Evolutionary conservation across 2,888 invertebrate genomes (phyloP).

Genomic region (Drosophila phalerata): DNA sequence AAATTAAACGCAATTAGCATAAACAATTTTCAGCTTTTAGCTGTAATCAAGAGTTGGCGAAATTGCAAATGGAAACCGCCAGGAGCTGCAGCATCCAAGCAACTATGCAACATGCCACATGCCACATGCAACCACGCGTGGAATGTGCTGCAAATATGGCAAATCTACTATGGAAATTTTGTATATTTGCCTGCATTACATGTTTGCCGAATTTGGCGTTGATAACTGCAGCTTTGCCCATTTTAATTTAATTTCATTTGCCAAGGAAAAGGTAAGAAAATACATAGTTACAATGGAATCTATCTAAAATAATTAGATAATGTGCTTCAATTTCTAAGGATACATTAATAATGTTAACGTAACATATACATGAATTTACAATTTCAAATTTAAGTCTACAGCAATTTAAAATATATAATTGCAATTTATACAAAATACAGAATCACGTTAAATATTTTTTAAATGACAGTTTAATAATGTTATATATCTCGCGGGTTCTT

Average conservation of each 20-base stretch:
- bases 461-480: no score
- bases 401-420: not conserved
- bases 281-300: not conserved
- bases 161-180: conserved; percentile 33
- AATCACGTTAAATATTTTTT: no score
- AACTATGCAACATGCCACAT: not conserved
- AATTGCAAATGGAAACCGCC: conserved; percentile 29
- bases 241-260: not conserved
- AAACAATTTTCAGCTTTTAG: conserved; percentile 80
- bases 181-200: conserved; percentile 19
- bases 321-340: not conserved
- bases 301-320: conserved; percentile 3
- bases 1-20: conserved; percentile 81
- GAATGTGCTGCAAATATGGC: conserved; percentile 30
- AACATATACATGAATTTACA: no score
- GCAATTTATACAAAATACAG: no score
- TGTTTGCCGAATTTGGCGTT: conserved; percentile 18
- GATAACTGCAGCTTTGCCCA: conserved; percentile 3
- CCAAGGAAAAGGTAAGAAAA: not conserved
- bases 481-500: no score
- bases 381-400: not conserved
- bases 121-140: conserved; percentile 12
- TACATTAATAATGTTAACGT: not conserved
- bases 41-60: conserved; percentile 54
- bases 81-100: conserved; percentile 13